phyloP scores from a whole-genome alignment of 2,888 invertebrate species.

The Drosophila cracens region DNA sequence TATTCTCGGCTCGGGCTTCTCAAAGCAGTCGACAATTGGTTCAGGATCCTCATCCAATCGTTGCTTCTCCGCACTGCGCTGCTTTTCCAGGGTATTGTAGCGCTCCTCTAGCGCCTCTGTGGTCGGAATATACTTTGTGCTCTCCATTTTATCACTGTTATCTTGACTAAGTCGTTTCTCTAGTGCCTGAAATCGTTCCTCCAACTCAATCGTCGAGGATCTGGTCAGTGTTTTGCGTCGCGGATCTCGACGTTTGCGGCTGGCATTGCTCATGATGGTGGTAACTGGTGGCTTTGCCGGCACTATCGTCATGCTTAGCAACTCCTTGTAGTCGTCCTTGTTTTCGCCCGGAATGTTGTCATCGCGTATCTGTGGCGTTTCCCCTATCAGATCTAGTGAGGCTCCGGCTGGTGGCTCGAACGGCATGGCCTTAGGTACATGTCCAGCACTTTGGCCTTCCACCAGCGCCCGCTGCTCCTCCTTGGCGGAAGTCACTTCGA shows the following conservation, averaged over 20 bases:
- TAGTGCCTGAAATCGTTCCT: slow-evolving; percentile 72
- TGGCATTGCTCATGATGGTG: slow-evolving; percentile 37
- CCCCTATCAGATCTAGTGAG: background rate
- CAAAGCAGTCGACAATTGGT: slow-evolving; percentile 5
- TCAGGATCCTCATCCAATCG: slow-evolving; percentile 8
- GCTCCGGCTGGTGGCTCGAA: background rate
- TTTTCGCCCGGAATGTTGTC: slow-evolving; percentile 76
- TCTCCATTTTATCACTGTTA: slow-evolving; percentile 21
- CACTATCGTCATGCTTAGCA: slow-evolving; percentile 70
- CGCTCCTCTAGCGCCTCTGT: slow-evolving; percentile 66
- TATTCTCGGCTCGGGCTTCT: slow-evolving; percentile 58
- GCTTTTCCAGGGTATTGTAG: slow-evolving; percentile 62
- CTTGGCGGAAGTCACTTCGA: slow-evolving; percentile 8
- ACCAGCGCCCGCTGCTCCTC: slow-evolving; percentile 38
- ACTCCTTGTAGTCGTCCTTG: slow-evolving; percentile 68
- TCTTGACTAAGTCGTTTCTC: slow-evolving; percentile 74
- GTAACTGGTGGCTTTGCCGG: slow-evolving; percentile 16
- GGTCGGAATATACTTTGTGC: slow-evolving; percentile 70
- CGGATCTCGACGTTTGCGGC: slow-evolving; percentile 75
- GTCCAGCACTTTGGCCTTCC: slow-evolving; percentile 29
- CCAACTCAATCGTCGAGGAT: slow-evolving; percentile 78
- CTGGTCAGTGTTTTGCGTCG: slow-evolving; percentile 76
- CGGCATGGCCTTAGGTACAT: slow-evolving; percentile 15
- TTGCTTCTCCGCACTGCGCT: slow-evolving; percentile 62
- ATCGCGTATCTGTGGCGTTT: slow-evolving; percentile 52